These are phyloP conservation scores for Loxodonta africana DNA, from an alignment of 2,113 vertebrate genomes.

Conservation along the genomic window DNA sequence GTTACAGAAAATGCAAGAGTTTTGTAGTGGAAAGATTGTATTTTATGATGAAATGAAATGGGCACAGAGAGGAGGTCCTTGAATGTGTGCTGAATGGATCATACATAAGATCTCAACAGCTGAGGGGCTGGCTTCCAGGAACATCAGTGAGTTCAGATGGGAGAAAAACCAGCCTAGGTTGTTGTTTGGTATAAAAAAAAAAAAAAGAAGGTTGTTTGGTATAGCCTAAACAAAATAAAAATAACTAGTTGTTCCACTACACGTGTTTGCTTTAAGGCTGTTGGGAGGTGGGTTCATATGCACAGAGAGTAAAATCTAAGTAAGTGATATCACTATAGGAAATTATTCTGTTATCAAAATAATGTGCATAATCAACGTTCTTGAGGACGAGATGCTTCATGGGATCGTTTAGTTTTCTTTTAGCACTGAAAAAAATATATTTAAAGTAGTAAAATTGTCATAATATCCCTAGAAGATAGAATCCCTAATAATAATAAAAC, in stretches of 20 bases:
- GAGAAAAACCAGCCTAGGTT: neutral
- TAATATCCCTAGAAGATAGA: neutral
- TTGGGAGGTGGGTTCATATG: neutral
- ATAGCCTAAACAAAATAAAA: neutral
- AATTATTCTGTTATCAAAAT: constrained; percentile 32
- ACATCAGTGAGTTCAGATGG: neutral
- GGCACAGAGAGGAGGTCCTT: neutral
- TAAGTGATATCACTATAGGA: neutral
- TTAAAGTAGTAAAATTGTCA: neutral
- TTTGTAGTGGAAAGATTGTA: neutral
- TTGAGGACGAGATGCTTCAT: neutral
- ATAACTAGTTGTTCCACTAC: neutral
- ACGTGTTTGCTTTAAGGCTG: neutral
- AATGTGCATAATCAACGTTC: neutral
- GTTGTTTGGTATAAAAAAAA: neutral
- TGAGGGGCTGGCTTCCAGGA: neutral
- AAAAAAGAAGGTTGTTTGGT: neutral
- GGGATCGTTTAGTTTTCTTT: neutral
- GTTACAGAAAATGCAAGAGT: neutral
- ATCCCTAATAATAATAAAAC: neutral
- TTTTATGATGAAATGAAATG: neutral
- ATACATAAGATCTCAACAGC: neutral
- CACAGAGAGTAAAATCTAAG: neutral
- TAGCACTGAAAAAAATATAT: constrained; percentile 6
- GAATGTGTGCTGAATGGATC: neutral